Percentiles rank a stretch among this genome's conserved stretches.
These are phyloP conservation scores for Nesoenas mayeri DNA, from an alignment of 2,113 vertebrate genomes.

Conservation along the genomic window DNA sequence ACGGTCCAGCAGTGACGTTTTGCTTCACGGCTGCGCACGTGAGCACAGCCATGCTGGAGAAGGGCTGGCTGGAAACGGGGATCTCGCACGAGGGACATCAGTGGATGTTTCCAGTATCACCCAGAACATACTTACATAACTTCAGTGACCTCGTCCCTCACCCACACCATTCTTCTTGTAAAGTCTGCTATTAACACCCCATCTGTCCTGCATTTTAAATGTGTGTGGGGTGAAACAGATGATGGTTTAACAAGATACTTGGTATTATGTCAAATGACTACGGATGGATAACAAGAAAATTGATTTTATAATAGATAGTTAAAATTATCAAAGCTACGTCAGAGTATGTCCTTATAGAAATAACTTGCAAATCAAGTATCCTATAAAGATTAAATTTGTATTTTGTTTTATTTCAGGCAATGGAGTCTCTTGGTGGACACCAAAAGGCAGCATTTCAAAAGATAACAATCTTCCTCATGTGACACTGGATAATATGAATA, in stretches of 20 bases:
- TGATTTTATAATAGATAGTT: not conserved
- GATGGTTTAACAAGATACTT: not conserved
- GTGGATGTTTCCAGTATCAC: not conserved
- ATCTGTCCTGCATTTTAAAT: fast-evolving
- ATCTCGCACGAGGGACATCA: not conserved
- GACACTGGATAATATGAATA: not conserved
- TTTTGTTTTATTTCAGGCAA: slow-evolving; percentile 64
- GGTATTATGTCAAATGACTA: not conserved
- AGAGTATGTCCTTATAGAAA: not conserved
- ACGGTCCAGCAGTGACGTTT: not conserved
- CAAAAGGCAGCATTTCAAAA: slow-evolving; percentile 62
- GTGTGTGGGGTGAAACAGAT: fast-evolving
- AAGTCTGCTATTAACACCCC: not conserved
- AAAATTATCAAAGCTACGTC: not conserved
- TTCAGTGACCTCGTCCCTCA: not conserved
- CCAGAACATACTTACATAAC: not conserved
- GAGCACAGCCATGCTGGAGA: not conserved
- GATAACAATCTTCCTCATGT: not conserved
- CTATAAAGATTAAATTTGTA: not conserved
- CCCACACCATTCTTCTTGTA: not conserved
- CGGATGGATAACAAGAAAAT: not conserved
- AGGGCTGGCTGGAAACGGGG: fast-evolving
- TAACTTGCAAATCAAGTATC: not conserved
- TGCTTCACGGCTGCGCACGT: not conserved
- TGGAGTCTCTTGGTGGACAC: slow-evolving; percentile 73